Conservation (phyloP, 1,140 invertebrate genomes). For the Macrobrachium nipponense region DNA sequence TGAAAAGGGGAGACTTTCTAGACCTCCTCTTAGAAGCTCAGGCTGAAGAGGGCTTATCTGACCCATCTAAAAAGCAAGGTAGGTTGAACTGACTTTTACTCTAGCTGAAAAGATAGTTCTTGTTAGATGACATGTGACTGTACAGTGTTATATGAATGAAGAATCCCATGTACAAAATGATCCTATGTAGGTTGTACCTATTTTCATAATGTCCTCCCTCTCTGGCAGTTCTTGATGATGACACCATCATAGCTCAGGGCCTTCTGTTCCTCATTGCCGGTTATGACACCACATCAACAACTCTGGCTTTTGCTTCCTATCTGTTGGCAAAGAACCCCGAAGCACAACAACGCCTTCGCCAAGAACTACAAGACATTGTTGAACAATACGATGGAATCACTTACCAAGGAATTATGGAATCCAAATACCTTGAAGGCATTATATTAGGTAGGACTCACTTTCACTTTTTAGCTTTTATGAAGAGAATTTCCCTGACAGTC, state of each 20-base stretch:
- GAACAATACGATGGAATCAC: background rate
- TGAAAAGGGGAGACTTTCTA: constrained; percentile 26
- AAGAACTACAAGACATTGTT: background rate
- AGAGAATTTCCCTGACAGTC: too few species aligned
- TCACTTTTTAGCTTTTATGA: too few species aligned
- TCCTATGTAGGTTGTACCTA: background rate
- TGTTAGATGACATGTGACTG: background rate
- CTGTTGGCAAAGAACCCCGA: constrained; percentile 67
- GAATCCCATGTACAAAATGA: background rate
- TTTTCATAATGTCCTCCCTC: background rate
- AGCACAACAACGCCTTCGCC: constrained; percentile 61
- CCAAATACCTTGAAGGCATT: background rate
- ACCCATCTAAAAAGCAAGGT: background rate
- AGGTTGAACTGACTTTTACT: too few species aligned
- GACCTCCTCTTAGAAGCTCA: constrained; percentile 8
- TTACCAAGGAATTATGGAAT: background rate
- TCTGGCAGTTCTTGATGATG: background rate
- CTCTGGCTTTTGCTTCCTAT: constrained; percentile 66
- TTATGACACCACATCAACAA: constrained; percentile 67
- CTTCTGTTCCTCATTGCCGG: constrained; percentile 68
- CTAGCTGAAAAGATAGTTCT: too few species aligned
- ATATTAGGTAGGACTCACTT: background rate
- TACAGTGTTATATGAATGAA: too few species aligned
- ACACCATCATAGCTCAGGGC: constrained; percentile 64
- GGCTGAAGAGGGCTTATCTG: background rate